Percentiles rank a stretch among this genome's conserved stretches.
phyloP scores from a whole-genome alignment of 2,888 invertebrate genomes.

The Isoperla grammatica region DNA sequence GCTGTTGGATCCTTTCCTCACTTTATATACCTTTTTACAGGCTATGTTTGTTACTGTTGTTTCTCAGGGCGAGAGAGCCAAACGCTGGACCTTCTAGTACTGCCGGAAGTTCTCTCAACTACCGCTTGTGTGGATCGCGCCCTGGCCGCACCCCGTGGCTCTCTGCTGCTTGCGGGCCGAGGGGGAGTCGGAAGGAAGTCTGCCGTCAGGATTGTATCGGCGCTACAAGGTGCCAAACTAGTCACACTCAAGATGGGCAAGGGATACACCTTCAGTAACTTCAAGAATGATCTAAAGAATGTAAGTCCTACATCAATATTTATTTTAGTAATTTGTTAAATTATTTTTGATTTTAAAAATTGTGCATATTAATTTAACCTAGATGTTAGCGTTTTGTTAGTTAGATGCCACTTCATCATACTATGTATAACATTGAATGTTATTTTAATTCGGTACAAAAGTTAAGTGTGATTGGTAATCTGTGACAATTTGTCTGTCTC shows the following conservation, averaged over 20 bases:
- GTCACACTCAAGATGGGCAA: slow-evolving; percentile 50
- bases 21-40: not conserved
- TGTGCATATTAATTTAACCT: too few relatives aligned
- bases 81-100: slow-evolving; percentile 56
- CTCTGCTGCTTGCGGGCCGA: slow-evolving; percentile 65
- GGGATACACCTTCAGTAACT: slow-evolving; percentile 56
- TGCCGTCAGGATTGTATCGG: slow-evolving; percentile 66
- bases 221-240: slow-evolving; percentile 62
- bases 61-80: slow-evolving; percentile 58
- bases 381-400: too few relatives aligned
- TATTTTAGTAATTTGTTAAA: too few relatives aligned
- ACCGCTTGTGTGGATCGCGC: slow-evolving; percentile 59
- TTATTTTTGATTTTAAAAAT: too few relatives aligned
- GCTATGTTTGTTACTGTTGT: not conserved
- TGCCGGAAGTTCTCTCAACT: slow-evolving; percentile 60
- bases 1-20: not conserved
- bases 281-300: slow-evolving; percentile 72
- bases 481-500: too few relatives aligned
- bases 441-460: not conserved
- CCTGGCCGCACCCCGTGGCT: slow-evolving; percentile 55
- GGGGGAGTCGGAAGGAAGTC: slow-evolving; percentile 78
- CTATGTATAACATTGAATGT: not conserved
- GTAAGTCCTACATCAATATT: too few relatives aligned
- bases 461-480: too few relatives aligned
- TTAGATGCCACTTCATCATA: too few relatives aligned